Evolutionary conservation across 2,888 invertebrate species (phyloP).

Genomic region (Dicyrtomina minuta): DNA sequence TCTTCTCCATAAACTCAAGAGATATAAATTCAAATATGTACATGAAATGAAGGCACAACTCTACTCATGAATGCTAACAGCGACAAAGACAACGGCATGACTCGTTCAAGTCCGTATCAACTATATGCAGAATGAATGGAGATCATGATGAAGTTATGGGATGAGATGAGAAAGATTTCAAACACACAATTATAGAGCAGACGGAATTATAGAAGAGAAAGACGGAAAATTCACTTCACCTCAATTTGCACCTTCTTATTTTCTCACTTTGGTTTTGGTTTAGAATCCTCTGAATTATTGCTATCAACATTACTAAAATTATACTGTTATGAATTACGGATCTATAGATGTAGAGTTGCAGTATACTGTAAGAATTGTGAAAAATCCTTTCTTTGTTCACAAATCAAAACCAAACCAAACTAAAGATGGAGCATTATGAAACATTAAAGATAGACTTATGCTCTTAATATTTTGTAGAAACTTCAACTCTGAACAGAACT

Average conservation of each 20-base stretch:
- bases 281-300: too few relatives aligned
- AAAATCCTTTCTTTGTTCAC: slow-evolving; percentile 27
- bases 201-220: not conserved
- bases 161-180: slow-evolving; percentile 8
- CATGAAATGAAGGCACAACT: not conserved
- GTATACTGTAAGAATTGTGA: not conserved
- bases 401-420: slow-evolving; percentile 20
- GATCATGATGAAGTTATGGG: slow-evolving; percentile 10
- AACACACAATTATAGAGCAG: slow-evolving; percentile 5
- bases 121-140: not conserved
- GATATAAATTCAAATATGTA: not conserved
- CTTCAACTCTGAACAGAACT: not conserved
- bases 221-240: slow-evolving; percentile 19
- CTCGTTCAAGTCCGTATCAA: not conserved
- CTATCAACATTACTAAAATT: too few relatives aligned
- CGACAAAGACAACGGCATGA: not conserved
- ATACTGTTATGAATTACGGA: too few relatives aligned
- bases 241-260: slow-evolving; percentile 25
- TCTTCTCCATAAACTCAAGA: not conserved
- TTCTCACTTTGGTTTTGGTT: slow-evolving; percentile 2
- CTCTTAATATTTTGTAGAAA: not conserved
- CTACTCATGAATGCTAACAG: not conserved
- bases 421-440: slow-evolving; percentile 6
- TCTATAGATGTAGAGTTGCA: too few relatives aligned
- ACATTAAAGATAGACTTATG: slow-evolving; percentile 4